These are phyloP conservation scores for Drosophila athabasca DNA, from an alignment of 1,140 invertebrate genomes.

Conservation along the genomic window DNA sequence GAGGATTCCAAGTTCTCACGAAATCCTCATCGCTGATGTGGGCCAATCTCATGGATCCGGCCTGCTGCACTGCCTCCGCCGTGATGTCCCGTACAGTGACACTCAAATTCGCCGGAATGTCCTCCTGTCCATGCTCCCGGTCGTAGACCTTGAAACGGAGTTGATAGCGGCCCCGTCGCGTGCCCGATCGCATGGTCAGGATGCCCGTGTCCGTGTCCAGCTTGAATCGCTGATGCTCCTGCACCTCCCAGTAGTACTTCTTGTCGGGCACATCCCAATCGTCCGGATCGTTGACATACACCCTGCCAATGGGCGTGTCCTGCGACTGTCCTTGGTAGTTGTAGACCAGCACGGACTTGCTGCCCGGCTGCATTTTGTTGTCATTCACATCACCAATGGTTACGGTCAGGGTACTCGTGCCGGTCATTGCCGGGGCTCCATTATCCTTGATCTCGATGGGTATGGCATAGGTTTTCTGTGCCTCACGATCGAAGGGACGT, in stretches of 20 bases:
- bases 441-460: constrained; percentile 87
- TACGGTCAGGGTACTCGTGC: constrained; percentile 87
- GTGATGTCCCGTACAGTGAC: constrained; percentile 87
- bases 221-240: constrained; percentile 85
- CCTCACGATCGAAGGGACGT: constrained; percentile 88
- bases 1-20: constrained; percentile 86
- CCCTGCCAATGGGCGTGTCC: constrained; percentile 87
- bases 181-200: constrained; percentile 87
- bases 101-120: constrained; percentile 86
- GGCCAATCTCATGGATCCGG: constrained; percentile 87
- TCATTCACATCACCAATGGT: constrained; percentile 89
- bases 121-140: constrained; percentile 86
- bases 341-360: constrained; percentile 89
- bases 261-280: constrained; percentile 90
- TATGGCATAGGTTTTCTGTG: constrained; percentile 87
- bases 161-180: constrained; percentile 86
- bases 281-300: constrained; percentile 89
- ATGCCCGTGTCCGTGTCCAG: constrained; percentile 87
- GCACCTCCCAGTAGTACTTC: constrained; percentile 87
- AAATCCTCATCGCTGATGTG: constrained; percentile 89
- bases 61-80: constrained; percentile 88
- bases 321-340: constrained; percentile 88
- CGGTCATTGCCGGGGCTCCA: constrained; percentile 86
- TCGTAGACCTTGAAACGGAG: constrained; percentile 88
- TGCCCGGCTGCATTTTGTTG: constrained; percentile 88